Evolutionary conservation across 1,140 invertebrate genomes (phyloP).

Genomic region (Drosophila kohkoa): DNA sequence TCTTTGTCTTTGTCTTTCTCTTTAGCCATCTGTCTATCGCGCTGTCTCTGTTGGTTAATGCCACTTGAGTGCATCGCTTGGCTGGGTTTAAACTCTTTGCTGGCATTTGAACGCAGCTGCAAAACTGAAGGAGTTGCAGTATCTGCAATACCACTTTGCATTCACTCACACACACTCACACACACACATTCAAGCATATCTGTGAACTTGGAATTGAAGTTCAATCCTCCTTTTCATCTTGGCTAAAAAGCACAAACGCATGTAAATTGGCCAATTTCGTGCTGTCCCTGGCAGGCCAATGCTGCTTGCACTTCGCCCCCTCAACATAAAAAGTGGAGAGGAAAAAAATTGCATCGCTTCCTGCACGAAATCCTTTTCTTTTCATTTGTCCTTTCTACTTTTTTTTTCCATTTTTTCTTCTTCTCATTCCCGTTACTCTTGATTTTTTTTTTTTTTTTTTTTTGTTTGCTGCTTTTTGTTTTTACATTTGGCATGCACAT

Average conservation of each 20-base stretch:
- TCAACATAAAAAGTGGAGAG: conserved; percentile 10
- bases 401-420: too few relatives aligned
- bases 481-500: conserved; percentile 35
- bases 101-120: conserved; percentile 65
- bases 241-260: conserved; percentile 69
- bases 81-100: conserved; percentile 75
- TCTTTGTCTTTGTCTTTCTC: conserved; percentile 26
- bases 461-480: conserved; percentile 9
- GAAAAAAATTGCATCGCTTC: conserved; percentile 54
- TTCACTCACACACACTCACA: conserved; percentile 36
- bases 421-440: background rate
- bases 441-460: background rate
- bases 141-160: conserved; percentile 69
- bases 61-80: conserved; percentile 74
- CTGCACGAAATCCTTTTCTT: conserved; percentile 65
- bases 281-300: conserved; percentile 41
- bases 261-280: conserved; percentile 79
- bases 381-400: conserved; percentile 41
- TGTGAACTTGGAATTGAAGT: conserved; percentile 64
- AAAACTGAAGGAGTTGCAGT: conserved; percentile 27
- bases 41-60: conserved; percentile 55
- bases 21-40: background rate
- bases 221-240: conserved; percentile 60
- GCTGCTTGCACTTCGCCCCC: background rate
- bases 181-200: conserved; percentile 27